phyloP scores from a whole-genome alignment of 1,140 invertebrate species.

The Habropoda laboriosa region DNA sequence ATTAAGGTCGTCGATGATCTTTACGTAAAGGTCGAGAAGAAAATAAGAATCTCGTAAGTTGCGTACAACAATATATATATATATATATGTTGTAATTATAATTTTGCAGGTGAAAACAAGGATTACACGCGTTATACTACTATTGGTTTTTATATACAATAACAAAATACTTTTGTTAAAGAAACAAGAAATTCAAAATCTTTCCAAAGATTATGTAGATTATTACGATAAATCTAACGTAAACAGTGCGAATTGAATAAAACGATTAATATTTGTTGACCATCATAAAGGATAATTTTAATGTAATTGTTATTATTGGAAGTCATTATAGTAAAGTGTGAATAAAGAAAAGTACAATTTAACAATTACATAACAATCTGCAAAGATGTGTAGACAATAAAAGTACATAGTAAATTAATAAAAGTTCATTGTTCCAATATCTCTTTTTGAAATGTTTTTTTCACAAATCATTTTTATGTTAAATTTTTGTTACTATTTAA shows the following conservation, averaged over 20 bases:
- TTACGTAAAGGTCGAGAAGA: neutral
- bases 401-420: neutral
- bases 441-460: neutral
- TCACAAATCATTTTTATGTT: neutral
- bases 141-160: conserved; percentile 32
- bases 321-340: neutral
- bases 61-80: conserved; percentile 24
- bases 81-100: conserved; percentile 50
- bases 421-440: neutral
- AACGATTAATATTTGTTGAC: neutral
- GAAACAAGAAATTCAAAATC: neutral
- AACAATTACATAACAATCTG: neutral
- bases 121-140: neutral
- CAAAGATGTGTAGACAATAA: neutral
- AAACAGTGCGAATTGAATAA: neutral
- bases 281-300: neutral
- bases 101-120: conserved; percentile 1
- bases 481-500: too few relatives aligned
- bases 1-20: too few relatives aligned
- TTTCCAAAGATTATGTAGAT: neutral
- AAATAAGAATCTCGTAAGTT: conserved; percentile 16
- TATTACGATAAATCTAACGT: too few relatives aligned
- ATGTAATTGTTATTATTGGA: neutral
- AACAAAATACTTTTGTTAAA: neutral
- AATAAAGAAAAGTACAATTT: neutral